phyloP scores from a whole-genome alignment of 2,888 invertebrate species.

The Cryptocephalus moraei region DNA sequence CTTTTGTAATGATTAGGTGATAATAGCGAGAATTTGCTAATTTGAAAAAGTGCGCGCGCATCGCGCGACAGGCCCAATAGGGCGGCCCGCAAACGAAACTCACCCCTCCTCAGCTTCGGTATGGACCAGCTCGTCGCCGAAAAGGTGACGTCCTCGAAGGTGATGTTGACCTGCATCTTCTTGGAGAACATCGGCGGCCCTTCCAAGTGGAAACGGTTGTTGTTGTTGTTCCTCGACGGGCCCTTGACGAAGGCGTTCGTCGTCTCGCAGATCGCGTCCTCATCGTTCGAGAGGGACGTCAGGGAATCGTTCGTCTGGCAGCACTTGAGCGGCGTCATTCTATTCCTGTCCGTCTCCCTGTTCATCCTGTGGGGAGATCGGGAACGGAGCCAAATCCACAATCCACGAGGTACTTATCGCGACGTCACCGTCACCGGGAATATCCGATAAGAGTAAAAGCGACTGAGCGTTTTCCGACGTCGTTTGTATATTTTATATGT shows the following conservation, averaged over 20 bases:
- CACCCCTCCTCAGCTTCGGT: slow-evolving; percentile 28
- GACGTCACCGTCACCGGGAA: too few species aligned
- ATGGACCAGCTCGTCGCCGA: slow-evolving; percentile 41
- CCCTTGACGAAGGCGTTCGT: slow-evolving; percentile 15
- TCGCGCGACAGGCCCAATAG: too few species aligned
- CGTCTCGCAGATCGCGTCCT: slow-evolving; percentile 18
- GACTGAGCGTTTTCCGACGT: too few species aligned
- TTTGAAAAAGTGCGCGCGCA: too few species aligned
- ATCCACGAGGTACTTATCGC: too few species aligned
- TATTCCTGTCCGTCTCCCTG: slow-evolving; percentile 8
- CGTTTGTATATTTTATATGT: too few species aligned
- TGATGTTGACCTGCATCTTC: slow-evolving; percentile 55
- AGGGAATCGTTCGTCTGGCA: slow-evolving; percentile 29
- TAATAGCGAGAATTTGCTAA: too few species aligned
- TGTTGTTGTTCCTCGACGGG: slow-evolving; percentile 19
- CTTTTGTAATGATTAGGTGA: too few species aligned
- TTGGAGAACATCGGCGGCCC: slow-evolving; percentile 39
- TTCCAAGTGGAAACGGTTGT: slow-evolving; percentile 12
- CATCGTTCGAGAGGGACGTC: slow-evolving; percentile 22
- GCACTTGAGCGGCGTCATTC: slow-evolving; percentile 23
- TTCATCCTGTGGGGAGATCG: too few species aligned
- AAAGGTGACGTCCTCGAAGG: slow-evolving; percentile 59
- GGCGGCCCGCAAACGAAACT: too few species aligned
- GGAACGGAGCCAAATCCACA: too few species aligned
- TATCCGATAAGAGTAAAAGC: too few species aligned